phyloP scores from a whole-genome alignment of 1,140 invertebrate species.

The Apis dorsata region DNA sequence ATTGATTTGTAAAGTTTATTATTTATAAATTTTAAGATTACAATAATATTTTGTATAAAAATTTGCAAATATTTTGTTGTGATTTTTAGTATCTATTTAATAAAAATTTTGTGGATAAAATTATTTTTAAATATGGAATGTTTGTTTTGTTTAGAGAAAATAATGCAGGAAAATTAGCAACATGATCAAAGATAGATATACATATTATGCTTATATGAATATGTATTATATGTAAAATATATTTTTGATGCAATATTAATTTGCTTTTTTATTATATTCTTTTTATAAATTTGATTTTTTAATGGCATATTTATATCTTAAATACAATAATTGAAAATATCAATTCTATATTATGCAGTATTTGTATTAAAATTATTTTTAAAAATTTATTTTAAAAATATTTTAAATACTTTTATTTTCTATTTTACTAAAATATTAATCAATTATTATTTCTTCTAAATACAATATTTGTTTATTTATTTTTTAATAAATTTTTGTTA shows the following conservation, averaged over 20 bases:
- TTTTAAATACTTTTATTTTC: too few species aligned
- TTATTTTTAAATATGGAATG: neutral
- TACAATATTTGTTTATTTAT: neutral
- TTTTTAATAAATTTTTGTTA: neutral
- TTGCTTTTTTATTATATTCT: neutral
- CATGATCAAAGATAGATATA: neutral
- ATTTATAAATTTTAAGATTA: slow-evolving; percentile 16
- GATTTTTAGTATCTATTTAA: neutral
- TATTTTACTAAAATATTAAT: neutral
- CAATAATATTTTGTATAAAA: slow-evolving; percentile 5
- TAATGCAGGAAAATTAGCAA: neutral
- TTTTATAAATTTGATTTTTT: neutral
- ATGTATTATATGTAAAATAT: neutral
- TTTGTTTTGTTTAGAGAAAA: neutral
- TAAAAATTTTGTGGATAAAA: too few species aligned
- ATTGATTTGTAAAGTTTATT: neutral
- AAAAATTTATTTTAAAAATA: neutral
- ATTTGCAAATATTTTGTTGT: neutral
- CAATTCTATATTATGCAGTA: neutral
- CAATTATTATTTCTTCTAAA: neutral
- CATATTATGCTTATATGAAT: neutral
- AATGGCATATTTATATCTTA: neutral
- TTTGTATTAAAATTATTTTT: neutral
- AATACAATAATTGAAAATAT: neutral
- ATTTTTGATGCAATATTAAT: neutral